These are phyloP conservation scores for Mellilla xanthometata DNA, from an alignment of 2,888 invertebrate genomes.

Conservation along the genomic window DNA sequence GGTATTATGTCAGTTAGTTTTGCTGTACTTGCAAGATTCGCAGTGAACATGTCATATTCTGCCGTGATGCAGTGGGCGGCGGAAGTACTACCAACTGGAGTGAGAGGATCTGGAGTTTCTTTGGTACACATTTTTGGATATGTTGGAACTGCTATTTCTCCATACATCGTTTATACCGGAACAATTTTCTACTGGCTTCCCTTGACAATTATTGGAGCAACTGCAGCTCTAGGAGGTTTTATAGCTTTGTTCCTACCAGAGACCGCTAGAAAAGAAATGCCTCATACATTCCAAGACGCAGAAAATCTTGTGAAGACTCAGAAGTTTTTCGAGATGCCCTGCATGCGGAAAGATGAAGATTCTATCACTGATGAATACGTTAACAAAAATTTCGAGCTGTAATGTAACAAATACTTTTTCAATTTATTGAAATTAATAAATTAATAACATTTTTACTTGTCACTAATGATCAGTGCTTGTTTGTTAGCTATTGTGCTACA, in stretches of 20 bases:
- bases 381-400: slow-evolving; percentile 36
- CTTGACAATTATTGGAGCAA: slow-evolving; percentile 44
- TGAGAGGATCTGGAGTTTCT: slow-evolving; percentile 53
- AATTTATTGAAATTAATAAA: too few species aligned
- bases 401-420: neutral
- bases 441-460: too few species aligned
- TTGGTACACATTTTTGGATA: slow-evolving; percentile 55
- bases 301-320: slow-evolving; percentile 49
- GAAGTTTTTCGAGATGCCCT: slow-evolving; percentile 54
- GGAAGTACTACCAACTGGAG: slow-evolving; percentile 55
- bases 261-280: slow-evolving; percentile 60
- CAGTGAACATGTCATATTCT: slow-evolving; percentile 51
- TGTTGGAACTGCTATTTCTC: slow-evolving; percentile 49
- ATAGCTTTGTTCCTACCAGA: slow-evolving; percentile 56
- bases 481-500: too few species aligned
- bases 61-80: slow-evolving; percentile 55
- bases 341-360: slow-evolving; percentile 33
- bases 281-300: slow-evolving; percentile 64
- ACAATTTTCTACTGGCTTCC: slow-evolving; percentile 55
- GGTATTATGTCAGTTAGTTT: slow-evolving; percentile 49
- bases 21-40: slow-evolving; percentile 53
- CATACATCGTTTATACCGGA: slow-evolving; percentile 60
- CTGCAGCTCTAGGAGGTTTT: slow-evolving; percentile 42
- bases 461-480: too few species aligned
- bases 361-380: slow-evolving; percentile 25